Conservation (phyloP, 2,113 vertebrate genomes). For the Calidris pugnax region DNA sequence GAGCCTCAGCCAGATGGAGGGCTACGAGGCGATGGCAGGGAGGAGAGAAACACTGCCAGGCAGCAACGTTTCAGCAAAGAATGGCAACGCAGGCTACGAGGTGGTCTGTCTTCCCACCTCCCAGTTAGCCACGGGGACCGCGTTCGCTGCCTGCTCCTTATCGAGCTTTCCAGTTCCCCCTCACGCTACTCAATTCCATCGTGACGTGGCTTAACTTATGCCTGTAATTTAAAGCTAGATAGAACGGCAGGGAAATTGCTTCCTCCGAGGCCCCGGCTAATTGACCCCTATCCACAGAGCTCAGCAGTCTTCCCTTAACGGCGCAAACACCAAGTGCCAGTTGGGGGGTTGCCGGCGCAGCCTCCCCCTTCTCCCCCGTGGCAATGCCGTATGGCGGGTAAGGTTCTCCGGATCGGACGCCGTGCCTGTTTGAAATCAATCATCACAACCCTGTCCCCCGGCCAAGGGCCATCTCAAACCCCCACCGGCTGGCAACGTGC, state of each 20-base stretch:
- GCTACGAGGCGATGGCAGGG: not conserved
- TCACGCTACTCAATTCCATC: not conserved
- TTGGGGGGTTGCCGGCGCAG: slow-evolving; percentile 12
- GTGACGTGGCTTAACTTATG: slow-evolving; percentile 7
- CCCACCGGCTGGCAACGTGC: not conserved
- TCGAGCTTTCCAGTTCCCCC: slow-evolving; percentile 38
- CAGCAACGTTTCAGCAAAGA: not conserved
- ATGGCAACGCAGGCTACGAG: accelerated
- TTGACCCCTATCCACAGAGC: slow-evolving; percentile 71
- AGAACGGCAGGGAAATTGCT: slow-evolving; percentile 26
- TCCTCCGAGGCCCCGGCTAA: slow-evolving; percentile 68
- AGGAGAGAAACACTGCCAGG: not conserved
- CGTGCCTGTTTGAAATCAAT: slow-evolving; percentile 8
- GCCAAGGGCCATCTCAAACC: not conserved
- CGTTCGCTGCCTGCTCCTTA: slow-evolving; percentile 33
- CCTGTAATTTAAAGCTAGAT: slow-evolving; percentile 50
- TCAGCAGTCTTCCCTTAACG: slow-evolving; percentile 69
- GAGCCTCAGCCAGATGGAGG: not conserved
- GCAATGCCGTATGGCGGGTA: slow-evolving; percentile 23
- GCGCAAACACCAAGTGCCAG: slow-evolving; percentile 35
- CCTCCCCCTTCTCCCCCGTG: slow-evolving; percentile 13
- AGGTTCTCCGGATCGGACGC: not conserved
- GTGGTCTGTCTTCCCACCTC: slow-evolving; percentile 1
- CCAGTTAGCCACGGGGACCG: not conserved
- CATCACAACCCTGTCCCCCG: not conserved